phyloP scores from a whole-genome alignment of 2,113 vertebrate species.

The Panthera uncia region DNA sequence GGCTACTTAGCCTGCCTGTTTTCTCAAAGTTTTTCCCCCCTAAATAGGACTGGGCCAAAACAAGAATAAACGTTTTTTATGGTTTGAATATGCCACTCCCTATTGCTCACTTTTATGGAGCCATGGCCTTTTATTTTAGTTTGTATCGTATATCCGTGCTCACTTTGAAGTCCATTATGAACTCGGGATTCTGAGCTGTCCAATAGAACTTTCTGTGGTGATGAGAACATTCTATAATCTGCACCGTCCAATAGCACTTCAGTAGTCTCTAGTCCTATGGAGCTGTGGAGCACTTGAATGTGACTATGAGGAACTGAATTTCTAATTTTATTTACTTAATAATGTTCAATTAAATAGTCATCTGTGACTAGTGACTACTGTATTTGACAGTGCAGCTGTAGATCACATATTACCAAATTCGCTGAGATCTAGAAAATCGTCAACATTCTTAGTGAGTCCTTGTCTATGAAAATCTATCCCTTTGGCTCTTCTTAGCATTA shows the following conservation, averaged over 20 bases:
- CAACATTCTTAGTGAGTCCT: neutral
- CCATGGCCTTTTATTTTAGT: neutral
- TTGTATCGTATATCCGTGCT: neutral
- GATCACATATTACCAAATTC: neutral
- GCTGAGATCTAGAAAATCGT: neutral
- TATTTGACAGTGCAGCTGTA: neutral
- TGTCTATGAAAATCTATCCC: neutral
- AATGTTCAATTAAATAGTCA: neutral
- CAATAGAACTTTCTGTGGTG: neutral
- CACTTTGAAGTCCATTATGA: neutral
- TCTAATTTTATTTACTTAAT: slow-evolving; percentile 1
- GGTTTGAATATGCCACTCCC: neutral
- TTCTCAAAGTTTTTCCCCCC: neutral
- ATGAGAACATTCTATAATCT: neutral
- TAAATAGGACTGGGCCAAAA: slow-evolving; percentile 29
- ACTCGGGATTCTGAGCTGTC: neutral
- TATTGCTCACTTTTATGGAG: neutral
- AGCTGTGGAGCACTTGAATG: neutral
- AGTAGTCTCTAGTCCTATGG: neutral
- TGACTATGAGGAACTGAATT: neutral
- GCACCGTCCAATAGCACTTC: neutral
- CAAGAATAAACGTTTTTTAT: neutral
- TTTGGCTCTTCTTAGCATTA: neutral
- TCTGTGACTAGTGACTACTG: neutral
- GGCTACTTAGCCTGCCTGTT: neutral